A percentile compares a stretch with the other conserved stretches of the same genome.
These are phyloP conservation scores for Dicrostonyx torquatus DNA, from an alignment of 2,797 vertebrate species.

Conservation along the genomic window DNA sequence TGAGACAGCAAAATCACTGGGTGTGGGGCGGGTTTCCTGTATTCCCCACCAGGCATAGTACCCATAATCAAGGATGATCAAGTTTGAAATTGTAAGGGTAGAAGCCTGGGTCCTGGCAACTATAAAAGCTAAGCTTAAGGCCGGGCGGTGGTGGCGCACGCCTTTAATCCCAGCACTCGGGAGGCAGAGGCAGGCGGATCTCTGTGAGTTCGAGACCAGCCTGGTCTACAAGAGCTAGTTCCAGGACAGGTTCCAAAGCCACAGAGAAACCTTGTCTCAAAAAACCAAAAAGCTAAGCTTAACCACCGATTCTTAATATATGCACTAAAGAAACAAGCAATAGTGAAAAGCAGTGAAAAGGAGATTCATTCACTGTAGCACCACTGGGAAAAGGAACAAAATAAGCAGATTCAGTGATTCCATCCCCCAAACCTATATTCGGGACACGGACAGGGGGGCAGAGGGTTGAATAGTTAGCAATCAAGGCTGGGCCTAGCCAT, in stretches of 20 bases:
- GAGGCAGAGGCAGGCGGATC: too few relatives aligned
- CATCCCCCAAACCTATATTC: neutral
- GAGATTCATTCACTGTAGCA: neutral
- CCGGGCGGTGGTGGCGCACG: too few relatives aligned
- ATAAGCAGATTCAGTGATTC: neutral
- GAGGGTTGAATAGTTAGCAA: neutral
- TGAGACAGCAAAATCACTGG: neutral
- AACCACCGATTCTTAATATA: neutral
- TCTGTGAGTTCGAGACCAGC: too few relatives aligned
- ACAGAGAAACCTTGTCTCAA: too few relatives aligned
- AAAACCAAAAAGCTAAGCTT: neutral
- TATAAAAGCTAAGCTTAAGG: neutral
- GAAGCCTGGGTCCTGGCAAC: neutral
- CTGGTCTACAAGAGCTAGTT: too few relatives aligned
- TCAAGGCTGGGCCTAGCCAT: neutral
- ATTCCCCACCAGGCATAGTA: fast-evolving
- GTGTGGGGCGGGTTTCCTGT: neutral
- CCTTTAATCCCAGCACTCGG: too few relatives aligned
- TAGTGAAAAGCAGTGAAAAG: neutral
- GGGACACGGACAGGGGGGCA: neutral
- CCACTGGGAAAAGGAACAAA: neutral
- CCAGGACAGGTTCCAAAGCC: too few relatives aligned
- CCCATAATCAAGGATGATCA: neutral
- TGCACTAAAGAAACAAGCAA: neutral
- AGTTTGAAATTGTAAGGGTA: neutral